Evolutionary conservation across 2,888 invertebrate genomes (phyloP).

Genomic region (Hypena proboscidalis): DNA sequence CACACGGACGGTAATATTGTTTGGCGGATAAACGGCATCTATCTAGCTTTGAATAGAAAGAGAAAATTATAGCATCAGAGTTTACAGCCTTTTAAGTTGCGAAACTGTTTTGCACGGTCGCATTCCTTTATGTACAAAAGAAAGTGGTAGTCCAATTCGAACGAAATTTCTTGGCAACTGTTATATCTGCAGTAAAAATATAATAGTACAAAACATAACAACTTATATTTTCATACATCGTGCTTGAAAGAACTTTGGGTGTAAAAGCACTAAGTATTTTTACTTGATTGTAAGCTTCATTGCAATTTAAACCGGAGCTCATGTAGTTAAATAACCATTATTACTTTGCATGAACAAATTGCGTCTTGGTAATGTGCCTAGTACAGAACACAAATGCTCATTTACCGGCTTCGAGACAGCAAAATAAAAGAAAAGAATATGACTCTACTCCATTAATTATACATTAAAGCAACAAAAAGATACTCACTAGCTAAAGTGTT

Average conservation of each 20-base stretch:
- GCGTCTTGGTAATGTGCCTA: background rate
- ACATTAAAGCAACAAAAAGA: constrained; percentile 1
- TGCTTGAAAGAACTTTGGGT: background rate
- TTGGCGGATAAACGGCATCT: constrained; percentile 57
- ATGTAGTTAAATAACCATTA: background rate
- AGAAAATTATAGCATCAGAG: constrained; percentile 59
- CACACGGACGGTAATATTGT: constrained; percentile 53
- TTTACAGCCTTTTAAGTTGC: constrained; percentile 30
- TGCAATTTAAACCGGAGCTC: too few relatives aligned
- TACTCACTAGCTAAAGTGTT: constrained; percentile 24
- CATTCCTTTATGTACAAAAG: constrained; percentile 13
- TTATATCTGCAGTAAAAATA: background rate
- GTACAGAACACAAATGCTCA: background rate
- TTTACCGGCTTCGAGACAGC: background rate
- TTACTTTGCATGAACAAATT: background rate
- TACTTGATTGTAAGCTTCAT: too few relatives aligned
- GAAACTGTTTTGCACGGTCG: constrained; percentile 25
- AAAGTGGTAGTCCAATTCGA: constrained; percentile 16
- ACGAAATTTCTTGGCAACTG: constrained; percentile 7
- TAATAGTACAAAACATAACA: background rate
- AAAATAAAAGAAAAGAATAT: constrained; percentile 5
- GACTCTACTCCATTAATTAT: constrained; percentile 1
- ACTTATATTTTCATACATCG: background rate
- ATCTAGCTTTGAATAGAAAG: constrained; percentile 51
- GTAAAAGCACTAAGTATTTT: too few relatives aligned